Evolutionary conservation across 2,888 invertebrate species (phyloP).

Genomic region (Hypolimnas misippus): DNA sequence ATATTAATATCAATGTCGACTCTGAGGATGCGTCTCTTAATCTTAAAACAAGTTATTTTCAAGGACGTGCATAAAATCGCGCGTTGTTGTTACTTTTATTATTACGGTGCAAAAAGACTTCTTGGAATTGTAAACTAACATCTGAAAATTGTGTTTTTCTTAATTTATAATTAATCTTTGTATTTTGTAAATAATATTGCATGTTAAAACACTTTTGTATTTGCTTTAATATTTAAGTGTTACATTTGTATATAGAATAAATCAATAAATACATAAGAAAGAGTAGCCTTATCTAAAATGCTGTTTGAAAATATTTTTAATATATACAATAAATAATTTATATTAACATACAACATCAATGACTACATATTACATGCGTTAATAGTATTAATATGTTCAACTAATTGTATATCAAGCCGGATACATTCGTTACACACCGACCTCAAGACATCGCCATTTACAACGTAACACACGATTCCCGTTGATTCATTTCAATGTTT

Average conservation of each 20-base stretch:
- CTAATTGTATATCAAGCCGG: slow-evolving; percentile 53
- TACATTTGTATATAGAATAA: too few relatives aligned
- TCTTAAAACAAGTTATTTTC: slow-evolving; percentile 31
- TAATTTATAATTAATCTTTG: not conserved
- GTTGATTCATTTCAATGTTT: slow-evolving; percentile 51
- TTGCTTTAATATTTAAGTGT: too few relatives aligned
- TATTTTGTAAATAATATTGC: not conserved
- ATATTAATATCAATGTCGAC: not conserved
- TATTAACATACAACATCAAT: not conserved
- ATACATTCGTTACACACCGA: slow-evolving; percentile 60
- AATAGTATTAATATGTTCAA: not conserved
- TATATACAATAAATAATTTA: too few relatives aligned
- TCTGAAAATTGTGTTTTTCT: not conserved
- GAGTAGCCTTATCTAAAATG: too few relatives aligned
- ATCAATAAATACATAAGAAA: too few relatives aligned
- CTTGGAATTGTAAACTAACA: not conserved
- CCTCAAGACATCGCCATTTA: slow-evolving; percentile 62
- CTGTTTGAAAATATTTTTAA: too few relatives aligned
- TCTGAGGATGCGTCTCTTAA: not conserved
- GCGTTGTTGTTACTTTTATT: slow-evolving; percentile 13
- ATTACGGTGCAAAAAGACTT: not conserved
- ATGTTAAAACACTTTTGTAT: not conserved
- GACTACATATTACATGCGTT: too few relatives aligned
- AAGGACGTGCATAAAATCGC: slow-evolving; percentile 31
- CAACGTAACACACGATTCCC: slow-evolving; percentile 58